These are phyloP conservation scores for Cyanoliseus patagonus DNA, from an alignment of 2,113 vertebrate species.

Conservation along the genomic window DNA sequence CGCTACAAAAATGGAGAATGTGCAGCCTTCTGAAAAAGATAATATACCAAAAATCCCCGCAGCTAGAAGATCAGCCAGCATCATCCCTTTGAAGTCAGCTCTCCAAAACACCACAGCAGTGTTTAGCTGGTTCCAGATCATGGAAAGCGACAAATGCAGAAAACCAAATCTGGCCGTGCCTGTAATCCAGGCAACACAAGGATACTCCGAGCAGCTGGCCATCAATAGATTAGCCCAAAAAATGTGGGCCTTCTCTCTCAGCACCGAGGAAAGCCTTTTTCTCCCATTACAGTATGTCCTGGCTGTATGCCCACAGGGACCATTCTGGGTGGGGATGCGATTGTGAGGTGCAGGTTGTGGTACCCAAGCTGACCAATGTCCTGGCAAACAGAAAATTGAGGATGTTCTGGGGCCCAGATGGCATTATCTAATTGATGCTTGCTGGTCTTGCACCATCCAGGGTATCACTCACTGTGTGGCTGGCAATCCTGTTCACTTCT, in stretches of 20 bases:
- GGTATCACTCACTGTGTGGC: rapidly evolving
- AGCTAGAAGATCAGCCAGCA: background rate
- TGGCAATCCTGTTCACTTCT: background rate
- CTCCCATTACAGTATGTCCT: too few species aligned
- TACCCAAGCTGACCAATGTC: background rate
- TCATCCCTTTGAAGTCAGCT: background rate
- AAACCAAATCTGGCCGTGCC: background rate
- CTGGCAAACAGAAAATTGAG: background rate
- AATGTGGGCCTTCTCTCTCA: rapidly evolving
- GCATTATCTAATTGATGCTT: background rate
- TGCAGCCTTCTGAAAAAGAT: background rate
- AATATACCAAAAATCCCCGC: background rate
- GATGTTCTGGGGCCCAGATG: rapidly evolving
- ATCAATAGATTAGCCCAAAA: background rate
- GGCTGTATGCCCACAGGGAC: rapidly evolving
- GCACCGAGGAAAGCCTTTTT: rapidly evolving
- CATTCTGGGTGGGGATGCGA: rapidly evolving
- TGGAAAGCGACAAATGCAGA: background rate
- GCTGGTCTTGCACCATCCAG: background rate
- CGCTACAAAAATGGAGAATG: background rate
- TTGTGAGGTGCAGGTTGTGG: background rate
- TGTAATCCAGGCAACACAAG: background rate
- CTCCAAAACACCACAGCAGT: rapidly evolving
- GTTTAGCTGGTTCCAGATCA: background rate
- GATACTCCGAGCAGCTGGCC: background rate